phyloP scores from a whole-genome alignment of 2,113 vertebrate genomes.

The Pluvialis apricaria region DNA sequence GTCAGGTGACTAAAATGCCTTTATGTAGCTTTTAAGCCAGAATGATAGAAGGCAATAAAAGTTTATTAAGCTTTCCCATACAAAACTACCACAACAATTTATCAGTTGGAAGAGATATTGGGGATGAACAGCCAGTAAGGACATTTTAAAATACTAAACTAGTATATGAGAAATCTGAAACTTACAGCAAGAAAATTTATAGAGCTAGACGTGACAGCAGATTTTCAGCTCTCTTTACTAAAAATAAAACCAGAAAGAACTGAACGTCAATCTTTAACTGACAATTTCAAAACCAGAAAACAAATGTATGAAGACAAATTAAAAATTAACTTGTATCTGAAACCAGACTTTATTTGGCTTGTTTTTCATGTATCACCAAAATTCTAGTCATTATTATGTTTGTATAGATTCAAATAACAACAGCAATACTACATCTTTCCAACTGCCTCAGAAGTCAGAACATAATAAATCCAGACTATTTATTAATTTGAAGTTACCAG shows the following conservation, averaged over 20 bases:
- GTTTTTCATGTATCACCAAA: neutral
- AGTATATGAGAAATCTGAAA: neutral
- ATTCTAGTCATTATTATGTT: neutral
- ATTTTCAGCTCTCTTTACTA: neutral
- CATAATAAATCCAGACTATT: neutral
- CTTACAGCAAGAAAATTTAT: neutral
- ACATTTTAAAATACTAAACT: neutral
- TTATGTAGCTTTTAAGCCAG: neutral
- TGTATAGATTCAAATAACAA: neutral
- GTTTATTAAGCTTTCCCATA: neutral
- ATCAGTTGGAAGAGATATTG: neutral
- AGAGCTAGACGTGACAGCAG: neutral
- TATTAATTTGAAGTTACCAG: neutral
- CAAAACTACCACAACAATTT: neutral
- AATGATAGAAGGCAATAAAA: neutral
- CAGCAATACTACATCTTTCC: neutral
- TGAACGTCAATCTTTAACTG: neutral
- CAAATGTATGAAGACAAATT: neutral
- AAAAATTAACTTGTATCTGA: neutral
- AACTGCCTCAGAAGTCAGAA: neutral
- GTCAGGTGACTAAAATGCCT: neutral
- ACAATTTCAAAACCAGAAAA: neutral
- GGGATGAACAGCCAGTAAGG: neutral
- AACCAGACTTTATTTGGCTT: neutral
- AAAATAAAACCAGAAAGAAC: conserved; percentile 1